Evolutionary conservation across 2,113 vertebrate genomes (phyloP), one percentile per base, ranked within the genome.

Genomic region (Carollia perspicillata): DNA sequence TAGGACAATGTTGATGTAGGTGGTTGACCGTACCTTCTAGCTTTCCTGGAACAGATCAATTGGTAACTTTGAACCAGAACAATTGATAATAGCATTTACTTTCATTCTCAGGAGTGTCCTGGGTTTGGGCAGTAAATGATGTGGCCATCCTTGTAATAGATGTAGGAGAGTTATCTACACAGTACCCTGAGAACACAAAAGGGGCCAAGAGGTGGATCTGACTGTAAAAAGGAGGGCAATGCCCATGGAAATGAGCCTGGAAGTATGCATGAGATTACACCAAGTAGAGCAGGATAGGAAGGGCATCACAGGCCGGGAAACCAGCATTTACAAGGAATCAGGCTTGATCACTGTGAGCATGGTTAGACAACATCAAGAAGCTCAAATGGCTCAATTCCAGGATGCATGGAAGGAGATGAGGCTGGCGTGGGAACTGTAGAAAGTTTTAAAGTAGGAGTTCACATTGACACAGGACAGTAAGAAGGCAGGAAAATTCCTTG

Each of bases 41-140:
- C 74, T 96, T 72, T 22, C 71, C 72, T 44, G 22, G 44, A 78
- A 72, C 40, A 96, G 53, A 85, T 69, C 22, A 40, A 16, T 2
- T 30, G 42, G 78, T 28, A 84, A 47, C 18, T 44, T 44, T 86
- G 23, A 84, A 75, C 42, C 14, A 84, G 10, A 72, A 26, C 63
- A 95, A 74, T 85, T 78, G 58, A 89, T 60, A 74, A 72, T 28
- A 77, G 44, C 71, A 33, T 81, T 93, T 42, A 33, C 69, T 55
- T 97, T 95, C 68, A 89, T 93, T 90, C 75, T 74, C 51, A 68
- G 68, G 84, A 44, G 13, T 35, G 49, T 71, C 28, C 83, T 80
- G 53, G 33, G 8, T 60, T 96, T 94, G 53, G 63, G 74, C 8
- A 28, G 28, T 81, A 94, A 72, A 51, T 75, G 65, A 60, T 22